Percentiles rank a stretch among this genome's conserved stretches.
Conservation (phyloP, 1,140 invertebrate species). For the Augochlora pura region DNA sequence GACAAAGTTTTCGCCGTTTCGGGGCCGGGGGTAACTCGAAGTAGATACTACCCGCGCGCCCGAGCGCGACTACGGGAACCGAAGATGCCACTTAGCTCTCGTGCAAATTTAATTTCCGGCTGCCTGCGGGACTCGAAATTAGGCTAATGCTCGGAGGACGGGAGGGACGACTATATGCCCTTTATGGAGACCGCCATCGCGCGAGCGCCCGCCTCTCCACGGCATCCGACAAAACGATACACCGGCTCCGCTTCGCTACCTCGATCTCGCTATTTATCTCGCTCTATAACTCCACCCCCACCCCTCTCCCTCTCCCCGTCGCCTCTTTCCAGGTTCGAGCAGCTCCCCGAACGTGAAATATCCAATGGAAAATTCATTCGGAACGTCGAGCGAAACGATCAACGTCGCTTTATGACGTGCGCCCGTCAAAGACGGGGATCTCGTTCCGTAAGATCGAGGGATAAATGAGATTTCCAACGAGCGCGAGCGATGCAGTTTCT, state of each 20-base stretch:
- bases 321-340: no score
- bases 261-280: no score
- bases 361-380: slow-evolving; percentile 36
- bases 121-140: slow-evolving; percentile 51
- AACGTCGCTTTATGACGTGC: background rate
- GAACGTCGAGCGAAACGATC: background rate
- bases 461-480: slow-evolving; percentile 8
- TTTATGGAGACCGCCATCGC: slow-evolving; percentile 22
- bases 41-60: slow-evolving; percentile 38
- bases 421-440: background rate
- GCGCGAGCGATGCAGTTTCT: background rate
- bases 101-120: slow-evolving; percentile 64
- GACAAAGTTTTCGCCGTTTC: slow-evolving; percentile 50
- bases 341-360: background rate
- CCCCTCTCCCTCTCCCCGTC: no score
- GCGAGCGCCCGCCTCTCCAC: background rate
- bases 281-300: no score
- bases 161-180: slow-evolving; percentile 13
- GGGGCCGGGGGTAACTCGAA: slow-evolving; percentile 38
- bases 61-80: slow-evolving; percentile 36
- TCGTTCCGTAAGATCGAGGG: background rate
- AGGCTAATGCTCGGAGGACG: slow-evolving; percentile 39
- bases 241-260: background rate
- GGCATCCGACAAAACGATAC: slow-evolving; percentile 29
- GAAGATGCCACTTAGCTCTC: slow-evolving; percentile 65